Evolutionary conservation across 2,888 invertebrate genomes (phyloP), one percentile per base, ranked within the genome.

Genomic region (Tipula lateralis): DNA sequence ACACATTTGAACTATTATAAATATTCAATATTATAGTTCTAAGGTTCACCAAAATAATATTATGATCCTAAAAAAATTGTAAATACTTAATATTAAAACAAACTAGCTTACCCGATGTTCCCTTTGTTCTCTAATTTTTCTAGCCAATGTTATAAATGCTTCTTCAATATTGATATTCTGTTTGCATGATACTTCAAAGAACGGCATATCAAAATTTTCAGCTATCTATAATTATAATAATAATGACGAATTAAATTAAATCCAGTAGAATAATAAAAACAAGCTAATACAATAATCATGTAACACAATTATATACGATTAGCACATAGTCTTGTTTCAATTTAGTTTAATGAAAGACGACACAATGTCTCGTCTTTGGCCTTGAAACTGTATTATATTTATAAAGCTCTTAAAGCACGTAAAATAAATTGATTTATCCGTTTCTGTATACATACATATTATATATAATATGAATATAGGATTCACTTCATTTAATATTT

Each of bases 181-280:
- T 90, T 96, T 96, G 90, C 96, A 96, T 12, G 96, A 96, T 13
- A 96, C 96, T 91, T 96, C 96, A 89, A 95, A 96, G 89, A 96
- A 96, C 36, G 96, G 96, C 93, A 96, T 95, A 87, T 96, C 96
- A 88, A 96, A 96, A 89, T 95, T 95, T 88, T 96, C 96, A 0
- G 96, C 96, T 90, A 96, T 94, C 95, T 95, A 90, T 83, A 91
- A 92, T 85, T 85, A 32, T n/a, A 83, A 34, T 36, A 34, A 9
- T 16, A n/a, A 36, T 36, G 9, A 30, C 6, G 30, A 82, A n/a
- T 30, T 16, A 82, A 30, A 30, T 82, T 80, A 19, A 24, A 29
- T 19, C 19, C 1, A 19, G 7, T 80, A 12, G 16, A n/a, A n/a
- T 19, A 80, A 24, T 80, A 24, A 24, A 24, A n/a, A 16, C 13